phyloP scores from a whole-genome alignment of 2,797 vertebrate genomes.

The Euphonia xanthogaster region DNA sequence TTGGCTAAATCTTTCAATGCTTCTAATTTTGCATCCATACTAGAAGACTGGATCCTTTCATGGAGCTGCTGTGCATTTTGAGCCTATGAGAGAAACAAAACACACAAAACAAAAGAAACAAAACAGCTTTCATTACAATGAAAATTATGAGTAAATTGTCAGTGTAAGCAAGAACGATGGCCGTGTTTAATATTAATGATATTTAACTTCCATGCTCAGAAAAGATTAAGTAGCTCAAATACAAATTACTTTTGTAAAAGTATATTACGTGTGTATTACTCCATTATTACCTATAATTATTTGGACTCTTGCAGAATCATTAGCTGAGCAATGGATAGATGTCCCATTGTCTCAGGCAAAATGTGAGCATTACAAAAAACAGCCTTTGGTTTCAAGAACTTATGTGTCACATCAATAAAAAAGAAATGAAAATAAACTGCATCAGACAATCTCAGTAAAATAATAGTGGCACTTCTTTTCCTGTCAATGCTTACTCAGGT shows the following conservation, averaged over 20 bases:
- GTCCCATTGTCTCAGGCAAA: neutral
- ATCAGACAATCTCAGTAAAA: neutral
- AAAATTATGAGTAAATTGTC: neutral
- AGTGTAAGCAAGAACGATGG: neutral
- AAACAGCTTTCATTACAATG: neutral
- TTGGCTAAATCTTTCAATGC: slow-evolving; percentile 94
- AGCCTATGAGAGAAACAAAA: slow-evolving; percentile 74
- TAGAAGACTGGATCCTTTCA: slow-evolving; percentile 94
- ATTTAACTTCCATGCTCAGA: neutral
- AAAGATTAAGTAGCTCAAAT: neutral
- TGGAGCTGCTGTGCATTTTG: slow-evolving; percentile 91
- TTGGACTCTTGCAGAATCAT: neutral
- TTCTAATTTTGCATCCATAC: slow-evolving; percentile 98
- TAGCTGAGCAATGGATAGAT: neutral
- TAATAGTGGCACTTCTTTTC: neutral
- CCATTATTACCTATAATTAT: neutral
- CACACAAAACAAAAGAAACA: neutral
- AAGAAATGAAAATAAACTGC: neutral
- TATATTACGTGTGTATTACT: neutral
- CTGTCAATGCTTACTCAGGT: neutral
- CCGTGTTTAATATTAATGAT: neutral
- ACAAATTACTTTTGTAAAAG: neutral
- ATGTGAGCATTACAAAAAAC: neutral
- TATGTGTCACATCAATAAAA: neutral
- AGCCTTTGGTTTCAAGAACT: neutral